Base-by-base conservation (phyloP, 2,113 vertebrate species). In the Neopipo cinnamomea region DNA sequence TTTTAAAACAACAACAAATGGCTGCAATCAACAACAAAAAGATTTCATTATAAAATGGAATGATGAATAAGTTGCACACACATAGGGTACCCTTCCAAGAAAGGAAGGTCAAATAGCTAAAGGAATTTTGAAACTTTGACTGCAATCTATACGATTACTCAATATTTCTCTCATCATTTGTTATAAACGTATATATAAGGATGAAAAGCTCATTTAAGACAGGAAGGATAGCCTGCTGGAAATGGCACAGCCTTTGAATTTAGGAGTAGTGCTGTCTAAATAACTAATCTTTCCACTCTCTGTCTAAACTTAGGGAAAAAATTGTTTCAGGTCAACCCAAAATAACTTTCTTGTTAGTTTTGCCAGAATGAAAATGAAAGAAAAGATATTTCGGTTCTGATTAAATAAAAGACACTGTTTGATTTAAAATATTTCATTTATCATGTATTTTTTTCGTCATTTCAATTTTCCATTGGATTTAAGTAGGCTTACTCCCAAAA, bases 121-220 rank as follows among this genome's bases (percentile, higher is more conserved):
- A 85, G 52, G 49, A 88, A 73, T 94, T 88, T 83, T 84, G 50
- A 89, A 90, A 80, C n/a, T 74, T 86, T 87, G 52, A 96, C 68
- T 76, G 46, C 2, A 10, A 86, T 88, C 84, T 94, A 78, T 91
- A 61, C 5, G 37, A 97, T 95, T 96, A 94, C 53, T 96, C 80
- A 89, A 42, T 95, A 94, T 75, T 95, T 96, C 92, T 93, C 86
- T 97, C 93, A 95, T 87, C 85, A 55, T 83, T 86, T 81, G 75
- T 94, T 92, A 89, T 75, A 94, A 93, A 88, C 5, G 8, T 82
- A 92, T 91, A 86, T 81, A 81, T 86, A 91, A 68, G 71, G 71
- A 93, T 89, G 66, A 96, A 96, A 95, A 91, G n/a, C 79, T 81
- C 61, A 56, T 93, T 93, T 95, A 92, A 93, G 41, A 41, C 92